phyloP scores from a whole-genome alignment of 2,797 vertebrate genomes.

The Notamacropus eugenii region DNA sequence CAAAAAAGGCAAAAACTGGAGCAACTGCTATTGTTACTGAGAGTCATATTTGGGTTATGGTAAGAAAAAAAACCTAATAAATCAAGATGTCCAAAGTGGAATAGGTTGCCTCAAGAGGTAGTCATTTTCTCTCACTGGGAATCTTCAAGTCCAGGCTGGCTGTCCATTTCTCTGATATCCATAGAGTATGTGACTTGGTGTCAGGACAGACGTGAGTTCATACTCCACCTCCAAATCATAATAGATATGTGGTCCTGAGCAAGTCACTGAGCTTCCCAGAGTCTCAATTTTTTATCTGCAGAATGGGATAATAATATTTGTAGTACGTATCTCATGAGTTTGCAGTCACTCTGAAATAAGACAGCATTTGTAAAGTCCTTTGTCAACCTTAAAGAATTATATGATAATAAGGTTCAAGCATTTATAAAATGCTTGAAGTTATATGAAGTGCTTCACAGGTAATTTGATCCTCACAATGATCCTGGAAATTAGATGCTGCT shows the following conservation, averaged over 20 bases:
- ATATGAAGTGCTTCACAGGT: neutral
- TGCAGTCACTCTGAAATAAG: neutral
- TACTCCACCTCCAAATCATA: neutral
- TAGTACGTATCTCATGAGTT: neutral
- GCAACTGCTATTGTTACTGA: neutral
- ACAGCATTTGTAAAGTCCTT: neutral
- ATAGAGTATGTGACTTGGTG: neutral
- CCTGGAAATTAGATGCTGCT: neutral
- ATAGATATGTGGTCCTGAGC: neutral
- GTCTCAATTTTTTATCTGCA: neutral
- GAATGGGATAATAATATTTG: neutral
- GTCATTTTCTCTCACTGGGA: neutral
- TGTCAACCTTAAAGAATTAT: neutral
- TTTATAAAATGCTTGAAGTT: neutral
- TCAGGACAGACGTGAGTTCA: neutral
- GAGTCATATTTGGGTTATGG: slow-evolving; percentile 14
- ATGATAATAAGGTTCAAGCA: neutral
- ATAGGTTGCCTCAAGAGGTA: slow-evolving; percentile 10
- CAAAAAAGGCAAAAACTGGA: neutral
- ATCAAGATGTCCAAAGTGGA: slow-evolving; percentile 20
- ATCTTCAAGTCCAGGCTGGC: slow-evolving; percentile 3
- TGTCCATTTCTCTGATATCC: slow-evolving; percentile 11
- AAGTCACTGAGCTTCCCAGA: neutral
- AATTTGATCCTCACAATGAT: neutral
- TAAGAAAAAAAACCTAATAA: slow-evolving; percentile 26